Evolutionary conservation across 53 echinoderm and acorn worm genomes (phyloP), one percentile per base, ranked within the genome.

Genomic region (Astropecten irregularis): DNA sequence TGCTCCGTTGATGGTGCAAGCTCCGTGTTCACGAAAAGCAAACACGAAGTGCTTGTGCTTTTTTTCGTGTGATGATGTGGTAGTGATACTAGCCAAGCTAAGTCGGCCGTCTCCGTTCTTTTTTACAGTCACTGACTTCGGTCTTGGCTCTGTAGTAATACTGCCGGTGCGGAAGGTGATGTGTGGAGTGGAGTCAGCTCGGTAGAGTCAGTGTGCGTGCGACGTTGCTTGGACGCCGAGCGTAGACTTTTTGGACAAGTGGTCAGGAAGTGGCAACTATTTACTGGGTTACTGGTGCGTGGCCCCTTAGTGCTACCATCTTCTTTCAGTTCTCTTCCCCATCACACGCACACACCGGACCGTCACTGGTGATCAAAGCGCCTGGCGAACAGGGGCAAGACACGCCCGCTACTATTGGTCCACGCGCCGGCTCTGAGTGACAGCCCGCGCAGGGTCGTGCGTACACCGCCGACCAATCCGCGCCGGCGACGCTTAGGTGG

Each of bases 211-310:
- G n/a, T n/a, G n/a, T n/a, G n/a, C n/a, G n/a, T n/a, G n/a, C n/a
- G n/a, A n/a, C n/a, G n/a, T n/a, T n/a, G n/a, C n/a, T n/a, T n/a
- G 71, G 32, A 32, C 14, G 21, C 51, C 49, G 32, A 57, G 50
- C 40, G 39, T 39, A 32, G 31, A 42, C 48, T 62, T 79, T 56
- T 79, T 36, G 47, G n/a, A 62, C 74, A 57, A 74, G 56, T 50
- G 40, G 36, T 25, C 62, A 79, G 61, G 79, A 79, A 79, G 79
- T 79, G 79, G 46, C 61, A 79, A 79, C 79, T 79, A 79, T 79
- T 79, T 79, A 79, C 79, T 29, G 62, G 79, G 28, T 79, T 79
- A 79, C 61, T 79, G 62, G 79, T 79, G 79, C 79, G 79, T 79
- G 79, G 61, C 61, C 40, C n/a, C n/a, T n/a, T n/a, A n/a, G 23